Evolutionary conservation across 1,140 invertebrate species (phyloP).

Genomic region (Micrasema minimum): DNA sequence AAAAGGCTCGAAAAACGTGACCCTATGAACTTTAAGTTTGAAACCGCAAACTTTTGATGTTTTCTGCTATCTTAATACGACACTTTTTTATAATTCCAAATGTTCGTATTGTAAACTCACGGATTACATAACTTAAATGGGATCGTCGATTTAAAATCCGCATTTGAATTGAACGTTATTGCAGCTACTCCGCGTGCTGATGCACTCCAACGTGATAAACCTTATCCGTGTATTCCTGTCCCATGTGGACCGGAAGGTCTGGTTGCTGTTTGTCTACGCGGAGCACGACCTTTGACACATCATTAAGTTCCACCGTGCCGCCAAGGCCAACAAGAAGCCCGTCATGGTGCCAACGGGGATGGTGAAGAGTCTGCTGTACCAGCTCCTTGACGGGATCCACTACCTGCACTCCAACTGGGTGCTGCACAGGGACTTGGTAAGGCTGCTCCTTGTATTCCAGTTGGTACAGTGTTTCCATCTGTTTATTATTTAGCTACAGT

Average conservation of each 20-base stretch:
- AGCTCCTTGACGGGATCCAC: conserved; percentile 99
- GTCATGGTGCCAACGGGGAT: conserved; percentile 96
- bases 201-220: conserved; percentile 98
- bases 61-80: too few species aligned
- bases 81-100: too few species aligned
- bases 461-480: neutral
- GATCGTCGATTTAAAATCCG: too few species aligned
- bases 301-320: conserved; percentile 98
- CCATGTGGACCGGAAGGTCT: conserved; percentile 96
- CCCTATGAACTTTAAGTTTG: too few species aligned
- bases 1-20: too few species aligned
- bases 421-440: conserved; percentile 95
- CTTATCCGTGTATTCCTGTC: conserved; percentile 97
- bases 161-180: too few species aligned
- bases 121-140: too few species aligned
- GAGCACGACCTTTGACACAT: conserved; percentile 99
- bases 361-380: conserved; percentile 98
- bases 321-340: conserved; percentile 97
- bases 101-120: too few species aligned
- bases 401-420: conserved; percentile 99
- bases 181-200: conserved; percentile 94
- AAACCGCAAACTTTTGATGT: too few species aligned
- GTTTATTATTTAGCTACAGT: neutral
- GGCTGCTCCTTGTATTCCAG: conserved; percentile 15
- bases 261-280: conserved; percentile 98